Conservation (phyloP, 2,797 vertebrate species). For the Sebastes umbrosus region DNA sequence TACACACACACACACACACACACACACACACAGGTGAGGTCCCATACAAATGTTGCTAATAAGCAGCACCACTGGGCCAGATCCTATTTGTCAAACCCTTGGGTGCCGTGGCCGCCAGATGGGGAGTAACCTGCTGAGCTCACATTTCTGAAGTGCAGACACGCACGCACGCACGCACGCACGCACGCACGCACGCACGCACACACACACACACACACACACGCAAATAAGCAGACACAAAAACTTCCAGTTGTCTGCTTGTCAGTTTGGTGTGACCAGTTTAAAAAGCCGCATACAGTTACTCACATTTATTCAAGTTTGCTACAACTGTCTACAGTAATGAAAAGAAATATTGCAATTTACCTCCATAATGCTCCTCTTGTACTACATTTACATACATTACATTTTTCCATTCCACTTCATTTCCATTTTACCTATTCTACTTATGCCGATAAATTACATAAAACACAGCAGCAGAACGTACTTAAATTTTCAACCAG, state of each 20-base stretch:
- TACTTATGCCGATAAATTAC: not conserved
- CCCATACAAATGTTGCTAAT: conserved; percentile 74
- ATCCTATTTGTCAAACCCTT: conserved; percentile 77
- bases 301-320: conserved; percentile 20
- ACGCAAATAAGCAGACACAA: conserved; percentile 6
- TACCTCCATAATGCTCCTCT: not conserved
- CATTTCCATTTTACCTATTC: not conserved
- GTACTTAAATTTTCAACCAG: not conserved
- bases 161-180: not conserved
- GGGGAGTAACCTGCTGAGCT: conserved; percentile 70
- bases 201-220: conserved; percentile 1
- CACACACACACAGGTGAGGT: conserved; percentile 39
- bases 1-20: conserved; percentile 21
- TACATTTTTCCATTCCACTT: not conserved
- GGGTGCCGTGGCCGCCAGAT: conserved; percentile 47
- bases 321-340: not conserved
- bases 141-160: conserved; percentile 44
- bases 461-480: not conserved
- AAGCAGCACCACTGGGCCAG: conserved; percentile 68
- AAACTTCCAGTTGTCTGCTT: conserved; percentile 46
- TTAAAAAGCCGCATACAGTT: conserved; percentile 27
- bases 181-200: conserved; percentile 4
- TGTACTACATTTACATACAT: conserved; percentile 5
- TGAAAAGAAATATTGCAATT: not conserved
- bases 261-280: conserved; percentile 43